These are phyloP conservation scores for cattle (Bos taurus) DNA, from an alignment of 2,113 vertebrate species.

Conservation along the genomic window ARS-UCD2.0 NC_037345.1:1601001-1601500, in stretches of 20 bases:
- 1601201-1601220: not conserved
- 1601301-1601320: conserved; percentile 20
- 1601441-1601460: not conserved
- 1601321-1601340: not conserved
- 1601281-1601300: not conserved
- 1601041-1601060: not conserved
- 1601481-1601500: not conserved
- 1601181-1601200: not conserved
- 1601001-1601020: not conserved
- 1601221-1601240: not conserved
- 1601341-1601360: not conserved
- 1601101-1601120: not conserved
- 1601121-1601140: not conserved
- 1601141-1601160: not conserved
- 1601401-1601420: not conserved
- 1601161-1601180: not conserved
- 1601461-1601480: not conserved
- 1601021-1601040: not conserved
- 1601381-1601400: not conserved
- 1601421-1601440: not conserved
- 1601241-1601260: not conserved
- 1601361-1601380: not conserved
- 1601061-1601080: not conserved
- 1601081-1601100: not conserved
- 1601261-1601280: not conserved